Percentiles rank a stretch among this genome's conserved stretches.
These are phyloP conservation scores for Porites rus DNA, from an alignment of 92 coral and sea anemone genomes.

Conservation along the genomic window DNA sequence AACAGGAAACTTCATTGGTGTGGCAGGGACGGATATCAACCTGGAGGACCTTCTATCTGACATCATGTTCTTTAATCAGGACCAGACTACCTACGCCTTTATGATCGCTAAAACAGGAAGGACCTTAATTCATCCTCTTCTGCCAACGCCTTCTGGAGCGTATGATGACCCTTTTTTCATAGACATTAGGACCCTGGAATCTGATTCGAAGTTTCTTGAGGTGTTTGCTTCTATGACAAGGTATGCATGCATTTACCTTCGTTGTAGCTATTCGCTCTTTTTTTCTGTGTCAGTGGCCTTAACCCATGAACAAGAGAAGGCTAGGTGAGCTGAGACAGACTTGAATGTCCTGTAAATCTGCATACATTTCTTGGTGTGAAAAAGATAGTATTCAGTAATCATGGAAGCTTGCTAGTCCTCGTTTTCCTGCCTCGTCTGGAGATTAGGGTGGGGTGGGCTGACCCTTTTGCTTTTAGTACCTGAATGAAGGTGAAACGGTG, in stretches of 20 bases:
- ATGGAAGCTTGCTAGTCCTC: too few species aligned
- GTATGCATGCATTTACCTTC: background rate
- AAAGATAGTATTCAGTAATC: too few species aligned
- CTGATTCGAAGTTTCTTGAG: slow-evolving; percentile 22
- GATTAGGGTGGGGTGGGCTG: too few species aligned
- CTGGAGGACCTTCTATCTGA: slow-evolving; percentile 67
- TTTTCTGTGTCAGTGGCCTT: background rate
- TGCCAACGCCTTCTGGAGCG: slow-evolving; percentile 50
- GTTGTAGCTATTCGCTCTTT: background rate
- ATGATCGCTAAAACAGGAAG: slow-evolving; percentile 55
- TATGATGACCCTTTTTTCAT: slow-evolving; percentile 43
- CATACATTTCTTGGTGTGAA: too few species aligned
- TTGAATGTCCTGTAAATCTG: too few species aligned
- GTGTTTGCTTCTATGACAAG: slow-evolving; percentile 61
- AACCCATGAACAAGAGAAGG: too few species aligned
- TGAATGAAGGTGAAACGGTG: too few species aligned
- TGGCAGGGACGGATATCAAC: slow-evolving; percentile 63
- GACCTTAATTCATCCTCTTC: slow-evolving; percentile 63
- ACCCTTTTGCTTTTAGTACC: too few species aligned
- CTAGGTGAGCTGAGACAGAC: too few species aligned
- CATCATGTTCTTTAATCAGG: slow-evolving; percentile 58
- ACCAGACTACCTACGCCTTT: slow-evolving; percentile 63
- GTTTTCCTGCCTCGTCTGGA: too few species aligned
- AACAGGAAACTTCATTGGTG: slow-evolving; percentile 61
- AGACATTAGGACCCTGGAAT: slow-evolving; percentile 58